Evolutionary conservation across 2,113 vertebrate genomes (phyloP).

Genomic region (Semicossyphus pulcher): DNA sequence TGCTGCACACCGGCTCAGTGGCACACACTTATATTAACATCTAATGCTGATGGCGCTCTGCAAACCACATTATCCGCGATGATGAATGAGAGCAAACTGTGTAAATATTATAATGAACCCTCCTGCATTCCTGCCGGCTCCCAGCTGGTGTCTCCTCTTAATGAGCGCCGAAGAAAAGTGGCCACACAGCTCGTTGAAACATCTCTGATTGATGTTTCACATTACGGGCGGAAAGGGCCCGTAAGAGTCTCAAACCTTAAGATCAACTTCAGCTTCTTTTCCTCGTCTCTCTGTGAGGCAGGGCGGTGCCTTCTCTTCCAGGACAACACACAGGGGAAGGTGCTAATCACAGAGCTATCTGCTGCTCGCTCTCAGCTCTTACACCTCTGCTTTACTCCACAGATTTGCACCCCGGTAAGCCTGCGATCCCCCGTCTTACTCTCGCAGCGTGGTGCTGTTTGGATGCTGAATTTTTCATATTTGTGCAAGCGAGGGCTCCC

Average conservation of each 20-base stretch:
- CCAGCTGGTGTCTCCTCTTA: slow-evolving; percentile 47
- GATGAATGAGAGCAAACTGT: slow-evolving; percentile 45
- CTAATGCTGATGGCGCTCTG: slow-evolving; percentile 29
- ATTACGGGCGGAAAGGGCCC: slow-evolving; percentile 9
- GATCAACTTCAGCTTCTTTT: neutral
- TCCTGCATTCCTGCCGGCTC: slow-evolving; percentile 46
- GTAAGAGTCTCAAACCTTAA: slow-evolving; percentile 14
- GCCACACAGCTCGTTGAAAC: slow-evolving; percentile 48
- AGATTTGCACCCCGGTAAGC: slow-evolving; percentile 11
- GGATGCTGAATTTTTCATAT: slow-evolving; percentile 11
- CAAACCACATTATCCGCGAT: slow-evolving; percentile 35
- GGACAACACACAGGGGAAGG: slow-evolving; percentile 55
- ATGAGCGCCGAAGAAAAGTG: slow-evolving; percentile 51
- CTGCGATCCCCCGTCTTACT: slow-evolving; percentile 15
- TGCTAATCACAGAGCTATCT: slow-evolving; percentile 41
- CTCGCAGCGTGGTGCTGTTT: neutral
- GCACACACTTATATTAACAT: slow-evolving; percentile 9
- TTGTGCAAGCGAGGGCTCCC: neutral
- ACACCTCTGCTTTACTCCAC: slow-evolving; percentile 24
- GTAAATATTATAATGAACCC: slow-evolving; percentile 61
- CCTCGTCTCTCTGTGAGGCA: slow-evolving; percentile 6
- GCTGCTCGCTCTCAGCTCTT: slow-evolving; percentile 12
- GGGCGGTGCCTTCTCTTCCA: slow-evolving; percentile 42
- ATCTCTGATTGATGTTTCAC: slow-evolving; percentile 54
- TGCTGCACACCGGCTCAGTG: neutral